Percentiles rank a stretch among this genome's conserved stretches.
These are phyloP conservation scores for Drosophila eohydei DNA, from an alignment of 2,888 invertebrate species.

Conservation along the genomic window DNA sequence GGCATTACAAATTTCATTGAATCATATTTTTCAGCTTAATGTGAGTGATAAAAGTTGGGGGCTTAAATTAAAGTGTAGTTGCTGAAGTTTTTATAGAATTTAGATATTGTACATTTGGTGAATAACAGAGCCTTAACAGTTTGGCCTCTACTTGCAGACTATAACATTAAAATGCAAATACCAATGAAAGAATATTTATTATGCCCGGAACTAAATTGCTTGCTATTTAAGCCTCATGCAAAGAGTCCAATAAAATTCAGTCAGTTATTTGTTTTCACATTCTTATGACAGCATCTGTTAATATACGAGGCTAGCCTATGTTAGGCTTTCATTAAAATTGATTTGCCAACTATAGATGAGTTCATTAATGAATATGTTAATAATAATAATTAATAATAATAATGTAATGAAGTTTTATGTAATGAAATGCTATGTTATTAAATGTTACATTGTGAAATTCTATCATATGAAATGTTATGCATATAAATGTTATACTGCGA, in stretches of 20 bases:
- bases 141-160: background rate
- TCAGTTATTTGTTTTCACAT: background rate
- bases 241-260: background rate
- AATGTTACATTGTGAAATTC: background rate
- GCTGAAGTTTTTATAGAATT: background rate
- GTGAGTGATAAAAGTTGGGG: slow-evolving; percentile 21
- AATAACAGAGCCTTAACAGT: background rate
- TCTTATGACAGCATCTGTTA: background rate
- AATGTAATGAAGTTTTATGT: too few relatives aligned
- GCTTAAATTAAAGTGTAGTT: background rate
- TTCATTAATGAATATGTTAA: too few relatives aligned
- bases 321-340: background rate
- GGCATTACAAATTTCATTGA: slow-evolving; percentile 52
- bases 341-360: background rate
- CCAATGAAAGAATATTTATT: too few relatives aligned
- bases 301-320: too few relatives aligned
- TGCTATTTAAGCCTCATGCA: too few relatives aligned
- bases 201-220: too few relatives aligned
- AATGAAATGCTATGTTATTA: background rate
- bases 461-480: too few relatives aligned
- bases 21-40: slow-evolving; percentile 14
- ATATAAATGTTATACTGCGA: too few relatives aligned
- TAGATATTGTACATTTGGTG: background rate
- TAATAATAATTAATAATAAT: too few relatives aligned
- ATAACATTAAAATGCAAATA: too few relatives aligned